These are phyloP conservation scores for Ispidina lecontei DNA, from an alignment of 2,797 vertebrate genomes.

Conservation along the genomic window DNA sequence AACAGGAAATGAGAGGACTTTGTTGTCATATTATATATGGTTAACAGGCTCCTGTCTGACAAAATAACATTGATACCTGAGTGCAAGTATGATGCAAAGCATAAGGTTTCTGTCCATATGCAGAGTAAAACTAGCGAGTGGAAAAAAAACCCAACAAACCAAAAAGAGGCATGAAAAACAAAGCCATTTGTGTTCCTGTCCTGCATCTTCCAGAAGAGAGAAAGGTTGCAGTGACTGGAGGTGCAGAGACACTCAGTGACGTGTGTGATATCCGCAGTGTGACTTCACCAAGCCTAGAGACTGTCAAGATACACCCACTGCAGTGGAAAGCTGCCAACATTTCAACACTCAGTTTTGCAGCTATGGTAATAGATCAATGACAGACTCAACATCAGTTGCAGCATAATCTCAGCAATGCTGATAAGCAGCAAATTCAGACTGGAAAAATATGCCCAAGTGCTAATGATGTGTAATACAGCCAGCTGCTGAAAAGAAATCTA, in stretches of 20 bases:
- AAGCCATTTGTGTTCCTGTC: not conserved
- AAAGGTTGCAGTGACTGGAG: not conserved
- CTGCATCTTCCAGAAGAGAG: not conserved
- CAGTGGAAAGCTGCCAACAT: slow-evolving; percentile 58
- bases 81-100: not conserved
- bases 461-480: slow-evolving; percentile 17
- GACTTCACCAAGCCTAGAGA: slow-evolving; percentile 59
- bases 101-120: not conserved
- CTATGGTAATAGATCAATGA: slow-evolving; percentile 47
- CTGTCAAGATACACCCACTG: slow-evolving; percentile 64
- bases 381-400: slow-evolving; percentile 58
- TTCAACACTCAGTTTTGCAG: slow-evolving; percentile 34
- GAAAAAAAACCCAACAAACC: not conserved
- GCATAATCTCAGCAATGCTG: slow-evolving; percentile 35
- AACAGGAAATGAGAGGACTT: not conserved
- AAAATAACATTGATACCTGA: not conserved
- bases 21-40: not conserved
- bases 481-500: not conserved
- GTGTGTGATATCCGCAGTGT: slow-evolving; percentile 16
- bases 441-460: slow-evolving; percentile 28
- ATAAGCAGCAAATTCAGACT: slow-evolving; percentile 36
- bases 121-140: not conserved
- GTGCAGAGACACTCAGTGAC: slow-evolving; percentile 19
- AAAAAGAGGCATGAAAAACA: not conserved
- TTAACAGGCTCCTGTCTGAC: not conserved